phyloP scores from a whole-genome alignment of 2,888 invertebrate species.

The Cacoxenus indagator region DNA sequence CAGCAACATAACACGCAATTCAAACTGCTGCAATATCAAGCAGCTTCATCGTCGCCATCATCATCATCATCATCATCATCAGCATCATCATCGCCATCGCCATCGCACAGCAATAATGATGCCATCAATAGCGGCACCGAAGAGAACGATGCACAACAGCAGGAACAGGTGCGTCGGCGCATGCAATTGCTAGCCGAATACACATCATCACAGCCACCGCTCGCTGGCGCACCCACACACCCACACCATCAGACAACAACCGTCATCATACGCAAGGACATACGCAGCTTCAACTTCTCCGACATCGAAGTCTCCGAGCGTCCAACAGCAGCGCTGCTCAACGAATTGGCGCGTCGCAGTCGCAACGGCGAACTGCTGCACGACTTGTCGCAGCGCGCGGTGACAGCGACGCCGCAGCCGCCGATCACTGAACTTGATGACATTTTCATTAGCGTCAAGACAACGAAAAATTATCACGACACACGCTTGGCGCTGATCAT shows the following conservation, averaged over 20 bases:
- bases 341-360: constrained; percentile 64
- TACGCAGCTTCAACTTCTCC: constrained; percentile 69
- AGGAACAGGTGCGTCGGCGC: constrained; percentile 3
- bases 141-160: constrained; percentile 11
- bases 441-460: constrained; percentile 96
- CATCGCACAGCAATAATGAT: constrained; percentile 4
- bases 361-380: constrained; percentile 67
- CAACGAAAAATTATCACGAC: constrained; percentile 88
- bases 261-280: constrained; percentile 70
- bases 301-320: constrained; percentile 69
- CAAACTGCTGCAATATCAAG: constrained; percentile 22
- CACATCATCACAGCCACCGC: constrained; percentile 36
- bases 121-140: constrained; percentile 18
- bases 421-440: constrained; percentile 83
- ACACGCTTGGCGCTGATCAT: constrained; percentile 88
- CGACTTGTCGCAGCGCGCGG: constrained; percentile 69
- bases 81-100: not conserved
- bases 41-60: constrained; percentile 32
- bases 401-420: constrained; percentile 72
- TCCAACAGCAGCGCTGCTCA: constrained; percentile 60
- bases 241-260: constrained; percentile 47
- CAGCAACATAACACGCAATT: constrained; percentile 18
- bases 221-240: constrained; percentile 25
- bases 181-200: constrained; percentile 33
- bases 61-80: not conserved